Evolutionary conservation across 2,113 vertebrate species (phyloP).

Genomic region (Plotosus lineatus): DNA sequence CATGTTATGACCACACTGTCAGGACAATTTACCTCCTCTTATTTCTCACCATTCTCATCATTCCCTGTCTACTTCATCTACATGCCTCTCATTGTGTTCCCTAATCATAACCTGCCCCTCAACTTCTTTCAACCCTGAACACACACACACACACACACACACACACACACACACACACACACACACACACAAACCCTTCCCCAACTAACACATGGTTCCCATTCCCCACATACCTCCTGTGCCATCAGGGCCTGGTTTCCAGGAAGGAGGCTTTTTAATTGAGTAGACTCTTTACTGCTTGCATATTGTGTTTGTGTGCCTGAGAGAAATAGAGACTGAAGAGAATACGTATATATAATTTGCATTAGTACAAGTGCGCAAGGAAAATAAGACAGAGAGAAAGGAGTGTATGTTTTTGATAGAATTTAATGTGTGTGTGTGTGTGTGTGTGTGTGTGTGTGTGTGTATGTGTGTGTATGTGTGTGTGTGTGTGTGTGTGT

Average conservation of each 20-base stretch:
- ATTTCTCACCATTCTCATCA: constrained; percentile 14
- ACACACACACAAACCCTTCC: constrained; percentile 43
- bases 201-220: constrained; percentile 65
- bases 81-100: constrained; percentile 6
- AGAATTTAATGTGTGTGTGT: constrained; percentile 21
- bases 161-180: constrained; percentile 17
- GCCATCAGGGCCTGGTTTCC: constrained; percentile 76
- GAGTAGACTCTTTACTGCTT: constrained; percentile 78
- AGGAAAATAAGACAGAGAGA: constrained; percentile 34
- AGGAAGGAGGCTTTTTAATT: constrained; percentile 82
- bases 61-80: constrained; percentile 3
- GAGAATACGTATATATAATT: constrained; percentile 62
- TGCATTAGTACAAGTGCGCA: constrained; percentile 29
- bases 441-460: constrained; percentile 39
- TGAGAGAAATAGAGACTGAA: constrained; percentile 48
- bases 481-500: constrained; percentile 30
- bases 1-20: constrained; percentile 5
- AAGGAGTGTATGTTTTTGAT: constrained; percentile 32
- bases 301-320: constrained; percentile 52
- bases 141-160: constrained; percentile 51
- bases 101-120: constrained; percentile 32
- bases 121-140: constrained; percentile 33
- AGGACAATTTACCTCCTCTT: constrained; percentile 4
- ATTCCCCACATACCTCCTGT: constrained; percentile 78
- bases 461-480: constrained; percentile 44